Base-by-base conservation (phyloP, 2,888 invertebrate genomes). In the Plutella xylostella region DNA sequence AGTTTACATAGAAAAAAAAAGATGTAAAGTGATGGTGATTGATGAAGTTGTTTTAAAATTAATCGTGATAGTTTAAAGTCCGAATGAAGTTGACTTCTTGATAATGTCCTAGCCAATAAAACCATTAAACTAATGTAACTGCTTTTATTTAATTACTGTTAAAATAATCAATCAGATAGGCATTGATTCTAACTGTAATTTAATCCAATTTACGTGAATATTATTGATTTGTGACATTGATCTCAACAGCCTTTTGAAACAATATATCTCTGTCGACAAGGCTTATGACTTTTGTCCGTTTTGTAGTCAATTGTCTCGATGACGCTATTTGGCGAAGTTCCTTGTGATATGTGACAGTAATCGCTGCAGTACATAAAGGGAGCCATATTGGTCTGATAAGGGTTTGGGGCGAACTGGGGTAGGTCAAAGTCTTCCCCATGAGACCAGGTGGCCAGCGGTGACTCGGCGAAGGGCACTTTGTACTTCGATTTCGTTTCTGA, bases 341-440 rank as follows among this genome's bases (percentile, higher is more conserved):
- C 80, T 50, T 72, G 72, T 0, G 71, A 60, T 9, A 79, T 65
- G 42, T 80, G 82, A 43, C 82, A 82, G 35, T 82, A 82, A 48
- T 83, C 83, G 44, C 75, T 77, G 54, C 83, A 82, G 56, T 83
- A 83, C 82, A 82, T 83, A 51, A 78, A 79, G 0, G 83, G 83
- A 0, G 80, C 75, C 1, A 74, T 72, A 54, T 74, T 77, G 1
- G 80, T 78, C 56, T 82, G 83, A 54, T 58, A 80, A 0, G 80
- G 79, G 49, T 78, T 82, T 0, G 83, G 82, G 1, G 72, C 70
- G 57, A 64, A 77, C 0, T 79, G 79, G 1, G 79, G 67, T 41
- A 77, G 51, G 48, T 77, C 69, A 48, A 75, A 79, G 2, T 48
- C 42, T 51, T 79, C 82, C 0, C 75, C 78, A 41, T 75, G 69